phyloP scores from a whole-genome alignment of 2,888 invertebrate genomes.

The Colostygia pectinataria region DNA sequence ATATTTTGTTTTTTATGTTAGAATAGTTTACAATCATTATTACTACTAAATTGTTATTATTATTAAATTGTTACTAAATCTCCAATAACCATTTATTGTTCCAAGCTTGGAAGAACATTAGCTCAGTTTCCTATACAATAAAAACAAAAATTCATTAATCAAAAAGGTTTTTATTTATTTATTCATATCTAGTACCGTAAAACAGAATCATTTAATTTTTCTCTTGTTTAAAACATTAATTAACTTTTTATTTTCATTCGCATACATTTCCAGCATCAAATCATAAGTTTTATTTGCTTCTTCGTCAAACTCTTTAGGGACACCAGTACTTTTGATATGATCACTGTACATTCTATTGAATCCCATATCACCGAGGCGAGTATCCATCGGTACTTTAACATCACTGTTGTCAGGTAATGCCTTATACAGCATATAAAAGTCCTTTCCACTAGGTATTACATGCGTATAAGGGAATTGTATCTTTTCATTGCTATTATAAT shows the following conservation, averaged over 20 bases:
- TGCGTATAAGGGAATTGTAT: not conserved
- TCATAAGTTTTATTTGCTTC: constrained; percentile 40
- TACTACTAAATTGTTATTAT: too few relatives aligned
- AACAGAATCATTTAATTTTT: not conserved
- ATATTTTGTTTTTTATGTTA: too few relatives aligned
- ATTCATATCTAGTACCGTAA: not conserved
- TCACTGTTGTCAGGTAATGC: constrained; percentile 13
- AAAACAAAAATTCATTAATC: too few relatives aligned
- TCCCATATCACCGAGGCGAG: constrained; percentile 63
- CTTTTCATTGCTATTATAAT: constrained; percentile 55
- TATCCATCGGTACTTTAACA: constrained; percentile 51
- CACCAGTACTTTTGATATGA: constrained; percentile 43
- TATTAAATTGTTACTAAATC: too few relatives aligned
- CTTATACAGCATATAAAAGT: constrained; percentile 53
- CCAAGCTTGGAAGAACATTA: too few relatives aligned
- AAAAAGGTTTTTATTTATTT: too few relatives aligned
- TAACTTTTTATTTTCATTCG: constrained; percentile 51
- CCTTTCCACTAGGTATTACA: constrained; percentile 45
- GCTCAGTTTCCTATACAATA: too few relatives aligned
- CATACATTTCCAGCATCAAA: constrained; percentile 53
- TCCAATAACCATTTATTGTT: too few relatives aligned
- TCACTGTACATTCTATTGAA: constrained; percentile 58
- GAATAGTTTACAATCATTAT: too few relatives aligned
- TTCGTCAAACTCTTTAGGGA: constrained; percentile 30
- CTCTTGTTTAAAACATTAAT: constrained; percentile 23